A percentile compares a stretch with the other conserved stretches of the same genome.
phyloP scores from a whole-genome alignment of 2,888 invertebrate genomes.

The Oligia strigilis region DNA sequence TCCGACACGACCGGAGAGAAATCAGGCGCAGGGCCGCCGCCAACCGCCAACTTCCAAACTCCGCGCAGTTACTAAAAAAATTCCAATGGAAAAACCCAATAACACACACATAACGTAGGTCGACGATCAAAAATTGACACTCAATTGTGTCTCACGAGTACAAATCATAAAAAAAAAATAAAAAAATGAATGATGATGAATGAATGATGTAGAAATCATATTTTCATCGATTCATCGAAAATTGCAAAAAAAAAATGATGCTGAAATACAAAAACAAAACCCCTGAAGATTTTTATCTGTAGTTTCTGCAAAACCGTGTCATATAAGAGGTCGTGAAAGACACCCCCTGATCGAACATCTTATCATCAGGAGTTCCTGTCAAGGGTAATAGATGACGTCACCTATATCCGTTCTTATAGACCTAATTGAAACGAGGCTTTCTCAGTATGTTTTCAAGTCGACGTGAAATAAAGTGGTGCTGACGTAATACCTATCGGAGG shows the following conservation, averaged over 20 bases:
- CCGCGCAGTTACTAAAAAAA: too few species aligned
- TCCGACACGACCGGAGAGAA: too few species aligned
- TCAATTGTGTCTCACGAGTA: background rate
- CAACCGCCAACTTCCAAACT: too few species aligned
- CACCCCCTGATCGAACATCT: conserved; percentile 52
- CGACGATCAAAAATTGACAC: background rate
- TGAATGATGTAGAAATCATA: background rate
- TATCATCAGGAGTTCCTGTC: conserved; percentile 41
- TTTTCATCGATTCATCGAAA: background rate
- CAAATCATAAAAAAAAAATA: too few species aligned
- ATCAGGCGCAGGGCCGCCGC: too few species aligned
- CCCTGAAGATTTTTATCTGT: conserved; percentile 6
- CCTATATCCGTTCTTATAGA: conserved; percentile 33
- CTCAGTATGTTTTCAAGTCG: conserved; percentile 36
- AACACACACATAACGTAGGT: too few species aligned
- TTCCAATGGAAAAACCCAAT: too few species aligned
- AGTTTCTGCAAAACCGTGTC: too few species aligned
- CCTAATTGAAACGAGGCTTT: conserved; percentile 26
- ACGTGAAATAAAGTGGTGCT: conserved; percentile 26
- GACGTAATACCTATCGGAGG: conserved; percentile 23
- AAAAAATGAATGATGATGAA: too few species aligned
- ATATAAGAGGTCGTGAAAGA: conserved; percentile 17
- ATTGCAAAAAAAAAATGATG: background rate
- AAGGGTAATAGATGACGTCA: conserved; percentile 59
- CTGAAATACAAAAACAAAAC: background rate